Conservation (phyloP, 1,140 invertebrate genomes). For the Drosophila watanabei region DNA sequence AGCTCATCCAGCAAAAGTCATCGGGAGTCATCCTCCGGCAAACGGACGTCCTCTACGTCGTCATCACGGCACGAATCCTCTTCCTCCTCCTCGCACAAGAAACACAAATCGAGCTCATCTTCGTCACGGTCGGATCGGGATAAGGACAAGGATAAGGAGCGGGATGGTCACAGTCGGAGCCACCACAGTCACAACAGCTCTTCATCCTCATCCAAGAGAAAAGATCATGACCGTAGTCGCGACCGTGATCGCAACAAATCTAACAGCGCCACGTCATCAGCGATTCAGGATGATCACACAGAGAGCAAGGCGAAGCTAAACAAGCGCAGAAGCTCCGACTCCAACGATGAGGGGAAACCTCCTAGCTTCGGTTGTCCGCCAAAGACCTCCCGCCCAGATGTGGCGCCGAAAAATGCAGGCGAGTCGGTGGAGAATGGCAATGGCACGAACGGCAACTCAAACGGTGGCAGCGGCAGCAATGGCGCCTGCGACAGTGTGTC, state of each 20-base stretch:
- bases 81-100: conserved; percentile 55
- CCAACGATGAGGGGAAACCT: conserved; percentile 77
- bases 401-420: conserved; percentile 12
- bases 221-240: conserved; percentile 46
- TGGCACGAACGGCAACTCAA: conserved; percentile 39
- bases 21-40: conserved; percentile 53
- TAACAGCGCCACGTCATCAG: conserved; percentile 16
- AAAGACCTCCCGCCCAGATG: conserved; percentile 18
- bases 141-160: conserved; percentile 31
- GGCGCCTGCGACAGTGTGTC: conserved; percentile 22
- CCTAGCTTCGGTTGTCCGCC: conserved; percentile 19
- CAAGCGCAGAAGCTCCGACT: conserved; percentile 71
- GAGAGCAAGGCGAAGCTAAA: conserved; percentile 63
- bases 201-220: conserved; percentile 52
- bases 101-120: conserved; percentile 70
- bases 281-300: conserved; percentile 66
- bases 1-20: conserved; percentile 63
- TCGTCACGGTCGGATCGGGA: conserved; percentile 61
- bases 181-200: conserved; percentile 62
- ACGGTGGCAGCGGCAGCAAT: conserved; percentile 50
- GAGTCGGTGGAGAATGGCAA: conserved; percentile 47
- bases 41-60: conserved; percentile 43
- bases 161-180: conserved; percentile 51
- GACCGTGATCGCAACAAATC: conserved; percentile 66
- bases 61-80: conserved; percentile 59